Evolutionary conservation across 2,797 vertebrate genomes (phyloP), one percentile per base, ranked within the genome.

Genomic region (Pseudotriccus pelzelni): DNA sequence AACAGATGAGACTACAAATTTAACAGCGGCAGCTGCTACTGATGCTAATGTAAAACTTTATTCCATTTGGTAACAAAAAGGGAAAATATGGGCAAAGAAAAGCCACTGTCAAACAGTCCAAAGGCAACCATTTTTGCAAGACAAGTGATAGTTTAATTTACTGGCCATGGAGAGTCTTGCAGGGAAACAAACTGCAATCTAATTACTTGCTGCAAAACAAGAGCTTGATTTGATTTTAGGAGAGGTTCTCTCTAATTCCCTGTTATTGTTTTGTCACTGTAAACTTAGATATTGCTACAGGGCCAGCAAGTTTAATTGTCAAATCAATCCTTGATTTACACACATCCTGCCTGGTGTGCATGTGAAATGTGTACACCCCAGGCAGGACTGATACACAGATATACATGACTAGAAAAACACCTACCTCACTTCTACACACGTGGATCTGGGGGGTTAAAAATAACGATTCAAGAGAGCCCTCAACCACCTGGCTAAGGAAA

Each of bases 121-220:
- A 89, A 87, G 49, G 87, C 91, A 87, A 84, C 75, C 84, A 55
- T 77, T 95, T 94, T 41, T 80, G 77, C 79, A 89, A 94, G 85
- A 95, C 83, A 92, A 95, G 70, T 53, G 84, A 84, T 81, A 58
- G 90, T 86, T 97, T 96, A 95, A 96, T 96, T 96, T 95, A 92
- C 69, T 93, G 67, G 73, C 89, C 89, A 74, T 7, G 58, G 84
- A 60, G 93, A 91, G 85, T 88, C 93, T 90, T 96, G 76, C 86
- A 89, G 84, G n/a, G 87, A 96, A 94, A 92, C 91, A 93, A 92
- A 92, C 80, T 69, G 36, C 87, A 93, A 95, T 91, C 91, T 93
- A 93, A 96, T 96, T 96, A 95, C 92, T 87, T 68, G 69, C 92
- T 93, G 80, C 94, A 95, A 90, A 96, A 94, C 85, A 89, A 96